Conservation (phyloP, 2,888 invertebrate species). For the Aquatica leii region DNA sequence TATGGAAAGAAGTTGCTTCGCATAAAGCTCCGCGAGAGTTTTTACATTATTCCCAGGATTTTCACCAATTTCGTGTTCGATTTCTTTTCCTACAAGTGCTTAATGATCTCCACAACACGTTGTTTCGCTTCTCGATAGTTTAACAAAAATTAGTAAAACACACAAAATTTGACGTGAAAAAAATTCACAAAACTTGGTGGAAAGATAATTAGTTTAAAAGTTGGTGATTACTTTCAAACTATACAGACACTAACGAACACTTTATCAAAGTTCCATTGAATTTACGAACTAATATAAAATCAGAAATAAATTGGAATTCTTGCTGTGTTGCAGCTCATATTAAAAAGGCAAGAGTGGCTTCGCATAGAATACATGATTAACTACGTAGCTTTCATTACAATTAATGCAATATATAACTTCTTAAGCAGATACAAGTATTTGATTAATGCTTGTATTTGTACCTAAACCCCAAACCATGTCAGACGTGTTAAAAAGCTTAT, state of each 20-base stretch:
- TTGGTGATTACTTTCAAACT: constrained; percentile 20
- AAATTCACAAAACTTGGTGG: not conserved
- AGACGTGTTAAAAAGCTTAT: too few species aligned
- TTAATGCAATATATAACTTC: not conserved
- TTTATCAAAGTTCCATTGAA: constrained; percentile 14
- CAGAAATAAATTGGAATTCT: constrained; percentile 12
- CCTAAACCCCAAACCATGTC: too few species aligned
- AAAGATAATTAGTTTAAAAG: constrained; percentile 15
- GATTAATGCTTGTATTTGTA: too few species aligned
- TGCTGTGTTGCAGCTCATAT: constrained; percentile 1
- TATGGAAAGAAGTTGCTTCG: constrained; percentile 39
- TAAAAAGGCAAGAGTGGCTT: not conserved
- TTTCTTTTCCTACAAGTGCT: constrained; percentile 26
- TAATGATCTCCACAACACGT: too few species aligned
- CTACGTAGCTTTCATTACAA: constrained; percentile 1
- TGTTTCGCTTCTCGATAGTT: constrained; percentile 29
- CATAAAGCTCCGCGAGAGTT: constrained; percentile 34
- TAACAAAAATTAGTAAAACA: not conserved
- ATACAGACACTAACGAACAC: constrained; percentile 16
- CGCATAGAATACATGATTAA: constrained; percentile 2
- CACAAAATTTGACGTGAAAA: not conserved
- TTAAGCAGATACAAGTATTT: too few species aligned
- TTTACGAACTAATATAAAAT: constrained; percentile 10
- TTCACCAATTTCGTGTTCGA: constrained; percentile 29
- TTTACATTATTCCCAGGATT: constrained; percentile 35